Base-by-base conservation (phyloP, 1,140 invertebrate genomes). In the Drosophila auraria region DNA sequence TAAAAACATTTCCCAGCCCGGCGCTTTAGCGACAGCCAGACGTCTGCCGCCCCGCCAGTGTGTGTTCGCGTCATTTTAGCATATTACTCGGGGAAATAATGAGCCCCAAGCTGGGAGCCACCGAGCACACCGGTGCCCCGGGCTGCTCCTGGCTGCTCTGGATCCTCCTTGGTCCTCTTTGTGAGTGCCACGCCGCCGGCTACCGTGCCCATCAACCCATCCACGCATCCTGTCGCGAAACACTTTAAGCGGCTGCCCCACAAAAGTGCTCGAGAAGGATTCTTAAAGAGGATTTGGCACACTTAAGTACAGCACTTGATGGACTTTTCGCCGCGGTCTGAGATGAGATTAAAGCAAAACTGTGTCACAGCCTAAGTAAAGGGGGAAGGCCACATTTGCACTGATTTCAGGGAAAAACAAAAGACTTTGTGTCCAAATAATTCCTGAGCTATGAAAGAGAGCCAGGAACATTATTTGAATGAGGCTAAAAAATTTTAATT, bases 1-100 rank as follows among this genome's bases (percentile, higher is more conserved):
- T 78, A 78, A 78, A 78, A 78, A 78, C 75, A 78, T 78, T 78
- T 78, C 75, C 75, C 75, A 78, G 75, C 63, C 64, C 75, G 57
- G 33, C 64, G 74, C 57, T 78, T 78, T 61, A 50, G 51, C 74
- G 44, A 49, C 75, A 57, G 51, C 64, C 73, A 68, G 75, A 69
- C 75, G 72, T 74, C 69, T 74, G 71, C 36, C 47, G 47, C 40
- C 51, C 27, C 23, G 54, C 47, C 50, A 57, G 51, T 51, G 73
- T 68, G 73, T 77, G 75, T 78, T 78, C 45, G 50, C 58, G 73
- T 69, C 75, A 78, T 78, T 78, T 78, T 78, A 78, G 75, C 75
- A 78, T 78, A 78, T 78, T 78, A 78, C 75, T 78, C 74, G 64
- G 63, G 75, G 75, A 78, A 68, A 78, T 78, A 69, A 69, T 69